phyloP scores from a whole-genome alignment of 35 echinoderm and acorn worm genomes.

The Ptychodera flava region DNA sequence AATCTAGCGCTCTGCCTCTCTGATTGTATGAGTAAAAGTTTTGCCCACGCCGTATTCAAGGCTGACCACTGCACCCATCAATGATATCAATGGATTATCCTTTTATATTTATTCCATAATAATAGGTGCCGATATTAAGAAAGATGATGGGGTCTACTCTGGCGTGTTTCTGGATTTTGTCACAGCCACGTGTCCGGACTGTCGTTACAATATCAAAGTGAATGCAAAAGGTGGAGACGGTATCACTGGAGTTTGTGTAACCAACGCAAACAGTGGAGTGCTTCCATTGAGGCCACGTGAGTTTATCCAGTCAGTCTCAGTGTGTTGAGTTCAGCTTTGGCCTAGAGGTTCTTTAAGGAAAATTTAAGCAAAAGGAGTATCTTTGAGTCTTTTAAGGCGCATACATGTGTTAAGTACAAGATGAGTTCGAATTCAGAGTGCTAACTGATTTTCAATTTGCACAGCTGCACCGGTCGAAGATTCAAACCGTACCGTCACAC shows the following conservation, averaged over 20 bases:
- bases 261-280: neutral
- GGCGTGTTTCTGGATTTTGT: neutral
- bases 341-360: too few species aligned
- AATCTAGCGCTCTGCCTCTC: too few species aligned
- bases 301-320: neutral
- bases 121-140: constrained; percentile 24
- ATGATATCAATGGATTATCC: neutral
- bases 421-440: neutral
- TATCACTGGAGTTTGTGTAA: neutral
- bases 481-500: neutral
- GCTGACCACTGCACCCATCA: neutral
- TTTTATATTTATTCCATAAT: too few species aligned
- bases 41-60: too few species aligned
- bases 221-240: neutral
- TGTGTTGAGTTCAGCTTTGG: neutral
- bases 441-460: neutral
- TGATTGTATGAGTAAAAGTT: too few species aligned
- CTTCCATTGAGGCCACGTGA: neutral
- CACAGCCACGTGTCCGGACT: neutral
- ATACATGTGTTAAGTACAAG: neutral
- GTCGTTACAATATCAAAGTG: neutral
- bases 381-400: neutral
- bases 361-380: neutral
- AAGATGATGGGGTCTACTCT: constrained; percentile 31
- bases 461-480: neutral